Conservation (phyloP, 2,888 invertebrate genomes). For the Himalopsyche japonica region DNA sequence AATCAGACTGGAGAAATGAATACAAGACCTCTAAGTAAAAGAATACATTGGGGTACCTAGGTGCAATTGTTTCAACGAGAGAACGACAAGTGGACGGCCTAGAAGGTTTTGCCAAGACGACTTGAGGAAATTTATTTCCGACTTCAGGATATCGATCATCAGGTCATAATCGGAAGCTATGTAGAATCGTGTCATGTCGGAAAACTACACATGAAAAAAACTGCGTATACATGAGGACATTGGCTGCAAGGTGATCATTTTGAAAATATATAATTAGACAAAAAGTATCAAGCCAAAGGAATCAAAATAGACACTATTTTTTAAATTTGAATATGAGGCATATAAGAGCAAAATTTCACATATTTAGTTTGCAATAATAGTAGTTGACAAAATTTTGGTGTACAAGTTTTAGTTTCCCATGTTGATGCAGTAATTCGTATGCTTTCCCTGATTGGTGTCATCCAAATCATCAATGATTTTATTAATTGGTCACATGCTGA, state of each 20-base stretch:
- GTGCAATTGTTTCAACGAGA: slow-evolving; percentile 85
- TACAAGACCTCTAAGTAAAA: slow-evolving; percentile 2
- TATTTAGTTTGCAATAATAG: too few species aligned
- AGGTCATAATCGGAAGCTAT: slow-evolving; percentile 97
- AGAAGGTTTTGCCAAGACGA: slow-evolving; percentile 97
- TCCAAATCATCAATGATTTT: too few species aligned
- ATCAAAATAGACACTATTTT: too few species aligned
- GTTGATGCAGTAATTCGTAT: too few species aligned
- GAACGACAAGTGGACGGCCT: slow-evolving; percentile 93
- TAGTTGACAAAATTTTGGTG: too few species aligned
- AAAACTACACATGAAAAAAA: slow-evolving; percentile 71
- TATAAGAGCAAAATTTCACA: too few species aligned
- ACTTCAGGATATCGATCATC: slow-evolving; percentile 96
- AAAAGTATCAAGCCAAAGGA: not conserved
- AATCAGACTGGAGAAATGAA: slow-evolving; percentile 40
- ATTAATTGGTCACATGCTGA: too few species aligned
- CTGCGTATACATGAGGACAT: not conserved
- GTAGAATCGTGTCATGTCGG: slow-evolving; percentile 97
- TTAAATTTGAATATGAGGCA: too few species aligned
- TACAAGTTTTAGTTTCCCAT: too few species aligned
- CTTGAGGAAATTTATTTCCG: slow-evolving; percentile 97
- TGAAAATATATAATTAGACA: slow-evolving; percentile 18
- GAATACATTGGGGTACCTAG: slow-evolving; percentile 69
- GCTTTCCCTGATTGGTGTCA: too few species aligned
- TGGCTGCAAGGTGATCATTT: too few species aligned